These are phyloP conservation scores for Maconellicoccus hirsutus DNA, from an alignment of 1,140 invertebrate species.

Conservation along the genomic window DNA sequence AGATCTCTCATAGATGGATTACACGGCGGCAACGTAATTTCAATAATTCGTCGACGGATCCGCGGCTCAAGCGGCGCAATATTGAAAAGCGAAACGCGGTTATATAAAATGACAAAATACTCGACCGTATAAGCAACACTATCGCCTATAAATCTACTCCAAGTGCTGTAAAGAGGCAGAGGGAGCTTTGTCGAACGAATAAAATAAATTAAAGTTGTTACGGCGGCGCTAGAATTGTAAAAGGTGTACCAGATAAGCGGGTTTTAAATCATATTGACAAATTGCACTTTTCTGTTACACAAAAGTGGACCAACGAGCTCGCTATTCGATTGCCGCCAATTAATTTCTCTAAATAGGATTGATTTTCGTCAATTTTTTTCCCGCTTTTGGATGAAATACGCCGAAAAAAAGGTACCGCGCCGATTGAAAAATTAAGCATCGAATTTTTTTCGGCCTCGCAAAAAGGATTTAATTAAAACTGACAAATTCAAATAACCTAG, in stretches of 20 bases:
- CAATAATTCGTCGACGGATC: too few species aligned
- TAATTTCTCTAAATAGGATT: neutral
- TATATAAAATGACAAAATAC: too few species aligned
- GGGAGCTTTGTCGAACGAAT: neutral
- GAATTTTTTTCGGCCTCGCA: too few species aligned
- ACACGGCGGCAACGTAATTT: too few species aligned
- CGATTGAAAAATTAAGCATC: too few species aligned
- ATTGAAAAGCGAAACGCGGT: too few species aligned
- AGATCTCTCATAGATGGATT: too few species aligned
- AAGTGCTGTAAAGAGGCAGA: too few species aligned
- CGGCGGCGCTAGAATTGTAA: neutral
- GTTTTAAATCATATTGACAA: slow-evolving; percentile 9
- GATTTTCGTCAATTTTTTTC: slow-evolving; percentile 9
- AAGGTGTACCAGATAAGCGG: slow-evolving; percentile 2
- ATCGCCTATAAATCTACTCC: too few species aligned
- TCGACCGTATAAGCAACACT: too few species aligned
- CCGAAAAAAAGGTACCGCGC: neutral
- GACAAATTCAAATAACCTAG: neutral
- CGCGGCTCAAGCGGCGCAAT: too few species aligned
- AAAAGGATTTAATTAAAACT: neutral
- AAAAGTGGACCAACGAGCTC: neutral
- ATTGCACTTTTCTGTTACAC: slow-evolving; percentile 2
- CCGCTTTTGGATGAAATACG: neutral
- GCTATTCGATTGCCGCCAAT: neutral
- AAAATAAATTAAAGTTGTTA: slow-evolving; percentile 10